phyloP scores from a whole-genome alignment of 2,888 invertebrate species.

The Pseudoips prasinana region DNA sequence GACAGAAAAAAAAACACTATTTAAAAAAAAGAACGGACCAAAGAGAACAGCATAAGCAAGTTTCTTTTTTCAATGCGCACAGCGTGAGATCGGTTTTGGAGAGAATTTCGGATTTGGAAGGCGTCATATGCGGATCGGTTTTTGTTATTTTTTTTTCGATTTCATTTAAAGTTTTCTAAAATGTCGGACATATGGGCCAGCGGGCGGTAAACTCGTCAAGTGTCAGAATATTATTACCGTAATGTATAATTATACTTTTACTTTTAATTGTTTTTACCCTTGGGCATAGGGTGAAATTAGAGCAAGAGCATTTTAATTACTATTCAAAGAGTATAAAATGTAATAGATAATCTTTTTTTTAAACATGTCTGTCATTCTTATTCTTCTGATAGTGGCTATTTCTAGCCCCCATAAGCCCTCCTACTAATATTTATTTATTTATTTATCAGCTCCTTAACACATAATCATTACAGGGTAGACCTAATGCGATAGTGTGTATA shows the following conservation, averaged over 20 bases:
- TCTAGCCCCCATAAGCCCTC: too few relatives aligned
- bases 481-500: too few relatives aligned
- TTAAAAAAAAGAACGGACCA: conserved; percentile 62
- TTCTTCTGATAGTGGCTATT: too few relatives aligned
- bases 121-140: conserved; percentile 69
- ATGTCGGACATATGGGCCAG: conserved; percentile 32
- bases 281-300: not conserved
- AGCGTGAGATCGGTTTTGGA: conserved; percentile 78
- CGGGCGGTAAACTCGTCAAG: conserved; percentile 34
- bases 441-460: too few relatives aligned
- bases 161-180: conserved; percentile 34
- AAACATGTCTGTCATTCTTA: too few relatives aligned
- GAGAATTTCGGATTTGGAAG: conserved; percentile 74
- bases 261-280: conserved; percentile 15
- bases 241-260: conserved; percentile 25
- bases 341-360: too few relatives aligned
- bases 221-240: conserved; percentile 26
- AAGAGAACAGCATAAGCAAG: conserved; percentile 24
- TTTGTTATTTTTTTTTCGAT: conserved; percentile 25
- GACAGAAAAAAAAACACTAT: conserved; percentile 53
- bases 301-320: too few relatives aligned
- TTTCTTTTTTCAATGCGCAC: conserved; percentile 58
- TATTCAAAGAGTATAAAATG: too few relatives aligned
- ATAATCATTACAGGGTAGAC: too few relatives aligned
- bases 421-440: too few relatives aligned